Evolutionary conservation across 2,888 invertebrate species (phyloP).

Genomic region (Microctonus hyperodae): DNA sequence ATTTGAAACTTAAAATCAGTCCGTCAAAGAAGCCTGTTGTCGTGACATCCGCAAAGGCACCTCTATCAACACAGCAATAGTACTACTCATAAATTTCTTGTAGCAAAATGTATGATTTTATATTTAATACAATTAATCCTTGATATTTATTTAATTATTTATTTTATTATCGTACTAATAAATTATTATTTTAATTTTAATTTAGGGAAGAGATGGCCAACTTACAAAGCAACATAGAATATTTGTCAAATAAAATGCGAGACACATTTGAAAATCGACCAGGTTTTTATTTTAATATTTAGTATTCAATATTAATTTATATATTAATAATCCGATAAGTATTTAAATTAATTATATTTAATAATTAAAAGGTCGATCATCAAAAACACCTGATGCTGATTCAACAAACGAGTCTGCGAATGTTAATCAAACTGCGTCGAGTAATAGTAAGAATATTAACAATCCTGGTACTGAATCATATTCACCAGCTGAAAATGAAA

Average conservation of each 20-base stretch:
- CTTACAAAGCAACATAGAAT: slow-evolving; percentile 81
- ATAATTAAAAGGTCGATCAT: slow-evolving; percentile 25
- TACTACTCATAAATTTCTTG: slow-evolving; percentile 27
- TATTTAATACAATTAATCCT: background rate
- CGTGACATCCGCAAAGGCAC: slow-evolving; percentile 52
- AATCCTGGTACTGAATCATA: slow-evolving; percentile 11
- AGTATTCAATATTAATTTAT: background rate
- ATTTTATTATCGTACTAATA: background rate
- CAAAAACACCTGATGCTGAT: slow-evolving; percentile 5
- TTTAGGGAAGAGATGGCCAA: slow-evolving; percentile 79
- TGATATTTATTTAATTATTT: background rate
- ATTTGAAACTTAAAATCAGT: slow-evolving; percentile 61
- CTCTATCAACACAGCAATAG: slow-evolving; percentile 59
- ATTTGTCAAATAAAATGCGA: slow-evolving; percentile 65
- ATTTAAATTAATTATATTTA: slow-evolving; percentile 10
- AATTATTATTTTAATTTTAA: slow-evolving; percentile 36
- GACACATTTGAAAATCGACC: slow-evolving; percentile 48
- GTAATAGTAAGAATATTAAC: background rate
- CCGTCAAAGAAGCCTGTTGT: slow-evolving; percentile 57
- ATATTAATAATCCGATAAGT: background rate
- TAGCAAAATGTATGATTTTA: slow-evolving; percentile 15
- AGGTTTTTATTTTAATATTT: slow-evolving; percentile 39
- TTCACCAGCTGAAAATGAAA: slow-evolving; percentile 14
- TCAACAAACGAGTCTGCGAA: background rate
- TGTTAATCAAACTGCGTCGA: background rate